A percentile compares a stretch with the other conserved stretches of the same genome.
Evolutionary conservation across 2,797 vertebrate genomes (phyloP).

Genomic region (Gorsachius magnificus): DNA sequence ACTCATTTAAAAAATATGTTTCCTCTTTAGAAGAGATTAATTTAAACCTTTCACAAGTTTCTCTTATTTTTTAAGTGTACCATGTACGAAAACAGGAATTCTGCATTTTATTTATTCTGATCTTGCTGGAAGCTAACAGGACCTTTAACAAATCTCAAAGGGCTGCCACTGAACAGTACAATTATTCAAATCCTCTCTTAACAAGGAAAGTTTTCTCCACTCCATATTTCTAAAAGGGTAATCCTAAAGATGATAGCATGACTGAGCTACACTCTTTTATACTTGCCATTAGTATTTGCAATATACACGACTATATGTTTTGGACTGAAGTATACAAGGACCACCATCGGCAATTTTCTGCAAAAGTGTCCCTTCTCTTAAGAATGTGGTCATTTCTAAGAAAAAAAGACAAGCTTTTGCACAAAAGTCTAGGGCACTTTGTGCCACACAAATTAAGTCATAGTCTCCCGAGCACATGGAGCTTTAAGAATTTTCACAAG

Average conservation of each 20-base stretch:
- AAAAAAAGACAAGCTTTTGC: neutral
- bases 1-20: neutral
- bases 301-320: neutral
- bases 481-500: neutral
- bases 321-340: neutral
- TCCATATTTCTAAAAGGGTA: neutral
- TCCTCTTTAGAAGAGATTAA: neutral
- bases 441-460: neutral
- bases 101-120: neutral
- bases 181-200: neutral
- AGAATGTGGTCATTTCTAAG: neutral
- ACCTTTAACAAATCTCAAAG: neutral
- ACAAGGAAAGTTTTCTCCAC: neutral
- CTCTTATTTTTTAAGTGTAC: neutral
- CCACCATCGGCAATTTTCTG: neutral
- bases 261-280: neutral
- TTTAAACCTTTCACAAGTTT: neutral
- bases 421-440: neutral
- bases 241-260: neutral
- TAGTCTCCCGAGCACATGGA: neutral
- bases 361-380: neutral
- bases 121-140: neutral
- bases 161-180: neutral
- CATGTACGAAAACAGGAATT: neutral
- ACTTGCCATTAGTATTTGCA: neutral